phyloP scores from a whole-genome alignment of 2,888 invertebrate genomes.

The Palloptera scutellata region DNA sequence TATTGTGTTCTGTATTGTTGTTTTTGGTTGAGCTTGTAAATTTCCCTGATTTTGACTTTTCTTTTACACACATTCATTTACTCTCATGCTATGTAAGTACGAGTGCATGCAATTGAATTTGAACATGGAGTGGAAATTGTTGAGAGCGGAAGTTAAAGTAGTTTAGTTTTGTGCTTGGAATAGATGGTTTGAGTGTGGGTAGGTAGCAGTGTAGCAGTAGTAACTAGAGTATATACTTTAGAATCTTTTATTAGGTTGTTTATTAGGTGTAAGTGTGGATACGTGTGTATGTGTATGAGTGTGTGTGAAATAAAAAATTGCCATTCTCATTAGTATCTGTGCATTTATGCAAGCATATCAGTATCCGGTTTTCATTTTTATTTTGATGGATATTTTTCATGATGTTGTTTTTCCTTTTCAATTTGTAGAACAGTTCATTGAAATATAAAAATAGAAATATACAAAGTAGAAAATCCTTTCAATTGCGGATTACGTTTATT shows the following conservation, averaged over 20 bases:
- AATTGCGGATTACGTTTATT: no score
- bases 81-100: not conserved
- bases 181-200: not conserved
- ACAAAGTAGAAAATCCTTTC: no score
- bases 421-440: no score
- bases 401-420: no score
- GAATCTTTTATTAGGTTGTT: not conserved
- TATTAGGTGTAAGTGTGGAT: not conserved
- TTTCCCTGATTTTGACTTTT: not conserved
- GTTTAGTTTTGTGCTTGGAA: not conserved
- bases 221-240: no score
- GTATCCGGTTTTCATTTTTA: no score
- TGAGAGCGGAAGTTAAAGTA: constrained; percentile 1
- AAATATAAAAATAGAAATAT: no score
- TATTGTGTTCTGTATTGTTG: not conserved
- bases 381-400: no score
- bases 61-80: not conserved
- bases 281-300: not conserved
- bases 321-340: constrained; percentile 10
- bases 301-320: not conserved
- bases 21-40: not conserved
- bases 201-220: constrained; percentile 6
- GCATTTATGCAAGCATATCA: no score
- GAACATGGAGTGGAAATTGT: not conserved
- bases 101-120: not conserved